Percentiles rank a stretch among this genome's conserved stretches.
Conservation (phyloP, 2,113 vertebrate species). For the Anguilla japonica region DNA sequence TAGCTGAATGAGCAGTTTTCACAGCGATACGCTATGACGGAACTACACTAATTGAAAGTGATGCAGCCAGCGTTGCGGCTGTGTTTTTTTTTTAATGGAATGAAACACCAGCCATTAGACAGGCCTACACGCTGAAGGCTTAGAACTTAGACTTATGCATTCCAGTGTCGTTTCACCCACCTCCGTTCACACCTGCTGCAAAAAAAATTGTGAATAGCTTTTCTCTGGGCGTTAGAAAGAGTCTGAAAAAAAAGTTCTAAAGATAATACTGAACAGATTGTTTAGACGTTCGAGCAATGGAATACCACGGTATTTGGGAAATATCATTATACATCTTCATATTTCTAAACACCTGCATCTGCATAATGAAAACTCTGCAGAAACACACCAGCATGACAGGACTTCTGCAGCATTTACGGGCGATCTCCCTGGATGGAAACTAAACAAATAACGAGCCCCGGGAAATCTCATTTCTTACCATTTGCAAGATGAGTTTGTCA, state of each 20-base stretch:
- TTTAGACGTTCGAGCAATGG: neutral
- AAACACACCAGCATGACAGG: neutral
- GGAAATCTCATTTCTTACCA: neutral
- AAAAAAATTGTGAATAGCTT: neutral
- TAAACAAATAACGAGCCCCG: neutral
- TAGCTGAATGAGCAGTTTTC: slow-evolving; percentile 12
- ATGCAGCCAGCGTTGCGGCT: neutral
- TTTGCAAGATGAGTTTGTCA: neutral
- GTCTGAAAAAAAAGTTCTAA: neutral
- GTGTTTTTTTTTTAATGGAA: neutral
- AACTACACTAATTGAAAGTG: neutral
- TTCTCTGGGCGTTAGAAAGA: neutral
- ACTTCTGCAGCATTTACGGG: neutral
- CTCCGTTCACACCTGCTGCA: neutral
- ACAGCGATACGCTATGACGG: neutral
- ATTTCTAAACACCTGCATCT: neutral
- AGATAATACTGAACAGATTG: slow-evolving; percentile 14
- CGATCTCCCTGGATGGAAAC: neutral
- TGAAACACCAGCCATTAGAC: neutral
- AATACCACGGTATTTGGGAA: neutral
- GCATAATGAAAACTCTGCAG: neutral
- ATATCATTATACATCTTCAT: neutral
- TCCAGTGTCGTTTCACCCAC: neutral
- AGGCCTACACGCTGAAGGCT: neutral
- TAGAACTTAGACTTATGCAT: slow-evolving; percentile 13